Percentiles rank a stretch among this genome's conserved stretches.
phyloP scores from a whole-genome alignment of 2,888 invertebrate species.

The Iphiclides podalirius region DNA sequence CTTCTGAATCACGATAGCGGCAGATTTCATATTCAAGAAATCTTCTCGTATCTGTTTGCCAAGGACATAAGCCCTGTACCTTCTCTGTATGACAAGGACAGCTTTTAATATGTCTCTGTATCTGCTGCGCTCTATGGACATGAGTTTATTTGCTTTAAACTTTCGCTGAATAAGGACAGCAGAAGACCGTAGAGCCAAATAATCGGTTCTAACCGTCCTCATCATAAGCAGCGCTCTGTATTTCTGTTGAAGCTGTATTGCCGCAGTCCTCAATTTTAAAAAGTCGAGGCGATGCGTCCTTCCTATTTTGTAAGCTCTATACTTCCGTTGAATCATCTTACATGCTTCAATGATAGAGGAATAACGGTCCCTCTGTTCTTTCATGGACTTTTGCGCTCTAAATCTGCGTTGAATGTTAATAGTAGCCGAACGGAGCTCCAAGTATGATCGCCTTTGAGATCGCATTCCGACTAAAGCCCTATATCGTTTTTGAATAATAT shows the following conservation, averaged over 20 bases:
- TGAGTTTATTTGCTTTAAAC: slow-evolving; percentile 57
- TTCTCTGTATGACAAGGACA: slow-evolving; percentile 60
- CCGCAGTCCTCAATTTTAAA: slow-evolving; percentile 42
- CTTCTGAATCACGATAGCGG: slow-evolving; percentile 59
- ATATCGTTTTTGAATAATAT: slow-evolving; percentile 60
- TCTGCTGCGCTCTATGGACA: slow-evolving; percentile 48
- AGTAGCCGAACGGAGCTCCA: slow-evolving; percentile 36
- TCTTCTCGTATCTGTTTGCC: slow-evolving; percentile 44
- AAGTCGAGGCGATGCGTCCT: slow-evolving; percentile 47
- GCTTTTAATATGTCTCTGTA: slow-evolving; percentile 55
- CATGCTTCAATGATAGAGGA: slow-evolving; percentile 49
- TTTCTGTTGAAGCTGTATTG: slow-evolving; percentile 45
- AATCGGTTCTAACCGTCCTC: slow-evolving; percentile 44
- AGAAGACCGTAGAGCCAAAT: slow-evolving; percentile 38
- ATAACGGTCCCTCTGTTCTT: slow-evolving; percentile 52
- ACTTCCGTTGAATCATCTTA: slow-evolving; percentile 61
- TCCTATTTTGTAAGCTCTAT: slow-evolving; percentile 45
- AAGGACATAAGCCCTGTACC: slow-evolving; percentile 44
- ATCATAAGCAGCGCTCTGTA: slow-evolving; percentile 54
- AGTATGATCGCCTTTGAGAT: slow-evolving; percentile 43
- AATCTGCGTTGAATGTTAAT: slow-evolving; percentile 52
- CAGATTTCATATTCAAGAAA: slow-evolving; percentile 46
- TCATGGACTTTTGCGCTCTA: slow-evolving; percentile 53
- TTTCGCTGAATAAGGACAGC: slow-evolving; percentile 46
- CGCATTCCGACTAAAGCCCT: slow-evolving; percentile 52